phyloP scores from a whole-genome alignment of 2,797 vertebrate genomes.

The Apogon hyalosoma region DNA sequence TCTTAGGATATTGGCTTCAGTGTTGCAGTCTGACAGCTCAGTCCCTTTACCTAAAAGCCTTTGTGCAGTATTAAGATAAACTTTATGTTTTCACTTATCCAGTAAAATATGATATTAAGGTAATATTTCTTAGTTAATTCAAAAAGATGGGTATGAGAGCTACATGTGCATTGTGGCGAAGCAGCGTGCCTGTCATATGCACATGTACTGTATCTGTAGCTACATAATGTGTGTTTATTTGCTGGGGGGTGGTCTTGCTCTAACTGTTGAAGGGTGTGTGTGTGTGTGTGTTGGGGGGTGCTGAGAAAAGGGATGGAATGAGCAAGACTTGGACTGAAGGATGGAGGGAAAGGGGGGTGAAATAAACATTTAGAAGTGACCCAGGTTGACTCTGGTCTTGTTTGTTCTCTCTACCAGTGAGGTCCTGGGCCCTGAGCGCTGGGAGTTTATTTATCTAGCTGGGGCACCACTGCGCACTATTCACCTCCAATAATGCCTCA shows the following conservation, averaged over 20 bases:
- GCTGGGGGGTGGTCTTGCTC: constrained; percentile 70
- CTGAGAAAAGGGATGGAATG: constrained; percentile 71
- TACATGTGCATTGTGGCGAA: constrained; percentile 22
- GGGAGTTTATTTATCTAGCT: constrained; percentile 90
- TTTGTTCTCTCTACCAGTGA: constrained; percentile 91
- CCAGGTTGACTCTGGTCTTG: constrained; percentile 88
- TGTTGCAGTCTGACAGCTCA: constrained; percentile 43
- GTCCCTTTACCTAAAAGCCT: constrained; percentile 19
- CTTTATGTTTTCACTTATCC: constrained; percentile 5
- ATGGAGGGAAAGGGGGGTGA: constrained; percentile 69
- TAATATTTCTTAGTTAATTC: constrained; percentile 1
- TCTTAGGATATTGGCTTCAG: constrained; percentile 46
- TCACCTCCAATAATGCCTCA: constrained; percentile 88
- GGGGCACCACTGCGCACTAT: constrained; percentile 83
- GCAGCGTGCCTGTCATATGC: constrained; percentile 56
- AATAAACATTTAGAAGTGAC: constrained; percentile 89
- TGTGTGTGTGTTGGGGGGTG: constrained; percentile 36
- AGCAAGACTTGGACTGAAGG: constrained; percentile 71
- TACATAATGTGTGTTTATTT: constrained; percentile 73
- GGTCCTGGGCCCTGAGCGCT: constrained; percentile 85
- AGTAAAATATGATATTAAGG: constrained; percentile 8
- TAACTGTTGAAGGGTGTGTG: constrained; percentile 52
- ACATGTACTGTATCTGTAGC: constrained; percentile 50
- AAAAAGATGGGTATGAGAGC: constrained; percentile 17
- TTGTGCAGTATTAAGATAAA: constrained; percentile 4